Evolutionary conservation across 2,113 vertebrate species (phyloP), one percentile per base, ranked within the genome.

Genomic region (Silurus meridionalis): DNA sequence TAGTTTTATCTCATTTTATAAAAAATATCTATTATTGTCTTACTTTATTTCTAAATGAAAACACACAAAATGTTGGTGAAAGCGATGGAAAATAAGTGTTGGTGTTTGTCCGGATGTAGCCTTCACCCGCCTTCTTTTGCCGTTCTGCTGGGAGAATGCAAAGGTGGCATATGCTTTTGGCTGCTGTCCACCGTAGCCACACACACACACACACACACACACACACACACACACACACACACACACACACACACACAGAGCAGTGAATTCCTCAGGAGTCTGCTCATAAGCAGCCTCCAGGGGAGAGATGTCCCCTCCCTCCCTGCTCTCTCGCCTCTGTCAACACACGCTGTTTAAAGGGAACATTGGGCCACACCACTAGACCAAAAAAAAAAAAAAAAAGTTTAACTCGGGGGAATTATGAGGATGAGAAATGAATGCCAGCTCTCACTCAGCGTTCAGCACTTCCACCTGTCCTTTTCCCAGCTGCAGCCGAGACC

Each of bases 231-330:
- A 86, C 83, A 66, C 63, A 77, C 15, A 69, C 85, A 82, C 82
- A 88, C 86, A 90, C 66, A 69, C 55, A 48, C 17, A 84, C 37
- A 64, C 57, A 46, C 77, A 64, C 1, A 83, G 14, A 57, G 1
- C 21, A 83, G 93, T 90, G 93, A 93, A 95, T 95, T 95, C 94
- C 92, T 91, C 86, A 88, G 89, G 90, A 92, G 87, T 93, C 90
- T 92, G 91, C 92, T 94, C 93, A 94, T 88, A 85, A 88, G 91
- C 84, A 86, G 86, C 84, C 90, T 83, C 83, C 67, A 53, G 53
- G 53, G 28, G 80, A 88, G 74, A 50, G 71, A 86, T 89, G 84
- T 87, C 86, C n/a, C 84, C 84, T 77, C 89, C 74, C 83, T 66
- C 89, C 85, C 87, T 89, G 84, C 71, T 67, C 88, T 88, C 84